Evolutionary conservation across 2,888 invertebrate species (phyloP).

Genomic region (Pheosia tremula): DNA sequence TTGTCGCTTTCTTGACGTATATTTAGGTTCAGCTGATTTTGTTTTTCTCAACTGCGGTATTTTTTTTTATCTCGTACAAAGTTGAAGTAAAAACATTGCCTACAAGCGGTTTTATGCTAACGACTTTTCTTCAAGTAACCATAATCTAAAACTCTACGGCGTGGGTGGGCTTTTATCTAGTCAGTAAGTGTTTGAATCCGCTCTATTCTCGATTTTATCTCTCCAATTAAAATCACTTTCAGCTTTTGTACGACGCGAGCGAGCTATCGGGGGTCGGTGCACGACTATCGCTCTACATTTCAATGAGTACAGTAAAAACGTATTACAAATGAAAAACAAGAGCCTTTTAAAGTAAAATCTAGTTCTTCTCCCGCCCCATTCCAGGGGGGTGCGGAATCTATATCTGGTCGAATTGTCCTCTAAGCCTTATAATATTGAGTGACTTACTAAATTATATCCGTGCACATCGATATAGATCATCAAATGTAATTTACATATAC

Average conservation of each 20-base stretch:
- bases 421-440: no score
- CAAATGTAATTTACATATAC: neutral
- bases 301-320: neutral
- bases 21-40: no score
- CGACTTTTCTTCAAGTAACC: neutral
- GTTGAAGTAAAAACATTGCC: neutral
- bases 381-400: no score
- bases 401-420: no score
- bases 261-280: neutral
- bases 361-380: no score
- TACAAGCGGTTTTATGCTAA: neutral
- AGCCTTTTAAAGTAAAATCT: no score
- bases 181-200: slow-evolving; percentile 4
- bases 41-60: no score
- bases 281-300: neutral
- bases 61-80: neutral
- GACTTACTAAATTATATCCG: no score
- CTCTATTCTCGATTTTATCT: slow-evolving; percentile 5
- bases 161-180: slow-evolving; percentile 6
- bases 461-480: neutral
- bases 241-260: neutral
- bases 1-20: no score
- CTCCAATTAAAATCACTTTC: slow-evolving; percentile 5
- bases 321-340: no score
- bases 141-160: neutral